A percentile compares a stretch with the other conserved stretches of the same genome.
Conservation (phyloP, 1,140 invertebrate genomes). For the Gryllus bimaculatus region DNA sequence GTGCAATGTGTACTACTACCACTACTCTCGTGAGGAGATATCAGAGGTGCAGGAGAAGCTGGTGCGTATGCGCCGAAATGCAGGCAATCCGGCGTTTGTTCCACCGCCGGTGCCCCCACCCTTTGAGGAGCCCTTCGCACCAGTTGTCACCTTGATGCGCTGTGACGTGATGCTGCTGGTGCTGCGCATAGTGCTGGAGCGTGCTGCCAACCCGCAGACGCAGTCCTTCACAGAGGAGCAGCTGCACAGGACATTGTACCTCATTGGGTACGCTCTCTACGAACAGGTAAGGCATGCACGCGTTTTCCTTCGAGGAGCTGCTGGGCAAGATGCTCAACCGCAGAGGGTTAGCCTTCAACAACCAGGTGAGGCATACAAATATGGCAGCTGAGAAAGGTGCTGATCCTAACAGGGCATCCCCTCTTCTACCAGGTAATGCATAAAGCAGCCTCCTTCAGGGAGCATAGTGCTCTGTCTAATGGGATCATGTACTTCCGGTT, state of each 20-base stretch:
- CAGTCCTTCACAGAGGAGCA: conserved; percentile 83
- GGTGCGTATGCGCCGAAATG: conserved; percentile 70
- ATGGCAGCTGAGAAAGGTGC: no score
- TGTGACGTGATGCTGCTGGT: conserved; percentile 86
- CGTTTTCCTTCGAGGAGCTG: no score
- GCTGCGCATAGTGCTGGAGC: conserved; percentile 62
- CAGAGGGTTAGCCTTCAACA: no score
- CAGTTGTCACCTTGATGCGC: conserved; percentile 76
- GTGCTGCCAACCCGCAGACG: conserved; percentile 60
- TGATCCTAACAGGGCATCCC: no score
- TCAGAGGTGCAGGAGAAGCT: conserved; percentile 89
- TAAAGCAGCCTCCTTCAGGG: no score
- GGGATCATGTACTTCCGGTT: no score
- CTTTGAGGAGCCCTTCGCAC: conserved; percentile 61
- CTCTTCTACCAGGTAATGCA: no score
- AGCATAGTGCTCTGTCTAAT: no score
- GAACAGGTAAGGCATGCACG: conserved; percentile 89
- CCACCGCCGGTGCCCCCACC: conserved; percentile 81
- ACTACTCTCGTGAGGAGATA: conserved; percentile 90
- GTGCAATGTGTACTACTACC: conserved; percentile 97
- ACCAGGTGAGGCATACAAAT: no score
- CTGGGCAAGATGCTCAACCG: no score
- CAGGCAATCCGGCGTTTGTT: conserved; percentile 74
- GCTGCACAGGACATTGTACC: conserved; percentile 71
- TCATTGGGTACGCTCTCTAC: conserved; percentile 87